Conservation (phyloP, 2,113 vertebrate species). For the Aegotheles bennettii region DNA sequence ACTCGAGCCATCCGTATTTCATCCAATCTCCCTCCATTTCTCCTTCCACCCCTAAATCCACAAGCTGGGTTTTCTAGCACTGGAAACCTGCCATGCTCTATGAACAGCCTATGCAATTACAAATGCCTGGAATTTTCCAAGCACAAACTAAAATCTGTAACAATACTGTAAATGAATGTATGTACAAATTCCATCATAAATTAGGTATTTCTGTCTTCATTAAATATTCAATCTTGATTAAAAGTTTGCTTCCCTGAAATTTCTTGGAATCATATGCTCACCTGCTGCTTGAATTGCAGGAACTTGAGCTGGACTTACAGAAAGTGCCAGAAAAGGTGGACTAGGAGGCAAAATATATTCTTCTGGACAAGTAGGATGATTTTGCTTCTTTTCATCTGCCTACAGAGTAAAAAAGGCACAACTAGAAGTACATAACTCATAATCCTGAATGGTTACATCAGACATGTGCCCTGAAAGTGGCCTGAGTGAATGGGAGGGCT, state of each 20-base stretch:
- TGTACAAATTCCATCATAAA: background rate
- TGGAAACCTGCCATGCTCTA: background rate
- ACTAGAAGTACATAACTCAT: background rate
- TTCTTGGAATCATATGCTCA: slow-evolving; percentile 66
- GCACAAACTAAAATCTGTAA: background rate
- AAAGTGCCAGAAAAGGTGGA: slow-evolving; percentile 22
- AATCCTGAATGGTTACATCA: background rate
- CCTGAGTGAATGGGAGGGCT: background rate
- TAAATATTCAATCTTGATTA: background rate
- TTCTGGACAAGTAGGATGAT: slow-evolving; percentile 9
- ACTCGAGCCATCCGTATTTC: background rate
- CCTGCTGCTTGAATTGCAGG: slow-evolving; percentile 65
- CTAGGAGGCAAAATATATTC: slow-evolving; percentile 56
- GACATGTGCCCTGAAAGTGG: background rate
- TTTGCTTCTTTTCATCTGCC: slow-evolving; percentile 33
- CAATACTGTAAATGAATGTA: background rate
- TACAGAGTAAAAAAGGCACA: slow-evolving; percentile 43
- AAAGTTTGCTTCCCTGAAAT: background rate
- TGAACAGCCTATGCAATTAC: background rate
- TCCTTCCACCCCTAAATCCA: background rate
- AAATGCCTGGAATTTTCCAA: background rate
- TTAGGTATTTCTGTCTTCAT: background rate
- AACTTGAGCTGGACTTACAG: slow-evolving; percentile 42
- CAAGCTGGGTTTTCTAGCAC: background rate
- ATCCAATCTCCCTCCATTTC: background rate